These are phyloP conservation scores for Pollenia amentaria DNA, from an alignment of 2,888 invertebrate species.

Conservation along the genomic window DNA sequence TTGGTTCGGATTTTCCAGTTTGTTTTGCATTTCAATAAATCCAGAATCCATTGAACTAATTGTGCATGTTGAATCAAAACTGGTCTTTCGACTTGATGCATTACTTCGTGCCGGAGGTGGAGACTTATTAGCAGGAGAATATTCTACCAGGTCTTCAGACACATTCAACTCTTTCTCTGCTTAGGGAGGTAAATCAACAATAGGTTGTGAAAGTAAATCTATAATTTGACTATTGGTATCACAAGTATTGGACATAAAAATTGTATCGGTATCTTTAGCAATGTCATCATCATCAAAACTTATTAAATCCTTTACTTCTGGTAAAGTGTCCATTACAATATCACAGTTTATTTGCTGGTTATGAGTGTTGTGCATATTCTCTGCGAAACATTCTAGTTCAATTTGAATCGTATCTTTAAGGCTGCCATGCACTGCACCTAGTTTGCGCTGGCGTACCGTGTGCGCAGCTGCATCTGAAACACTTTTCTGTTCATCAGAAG, in stretches of 20 bases:
- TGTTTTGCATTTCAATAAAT: constrained; percentile 84
- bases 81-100: constrained; percentile 84
- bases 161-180: constrained; percentile 55
- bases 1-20: constrained; percentile 78
- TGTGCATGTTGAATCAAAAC: constrained; percentile 84
- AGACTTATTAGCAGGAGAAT: constrained; percentile 64
- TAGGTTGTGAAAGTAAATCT: constrained; percentile 80
- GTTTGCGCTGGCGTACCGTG: constrained; percentile 68
- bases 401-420: constrained; percentile 68
- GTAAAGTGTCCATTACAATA: constrained; percentile 74
- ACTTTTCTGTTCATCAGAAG: neutral
- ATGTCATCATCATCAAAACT: constrained; percentile 82
- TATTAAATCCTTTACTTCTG: constrained; percentile 81
- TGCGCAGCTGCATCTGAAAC: neutral
- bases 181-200: constrained; percentile 72
- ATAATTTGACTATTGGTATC: constrained; percentile 72
- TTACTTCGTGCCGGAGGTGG: constrained; percentile 80
- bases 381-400: constrained; percentile 44
- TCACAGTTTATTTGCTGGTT: constrained; percentile 76
- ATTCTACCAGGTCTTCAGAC: constrained; percentile 4
- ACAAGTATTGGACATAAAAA: constrained; percentile 46
- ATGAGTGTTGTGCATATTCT: constrained; percentile 31
- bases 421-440: constrained; percentile 73
- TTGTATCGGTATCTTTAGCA: constrained; percentile 42
- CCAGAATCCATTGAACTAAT: constrained; percentile 85